These are phyloP conservation scores for Malthinus flaveolus DNA, from an alignment of 2,888 invertebrate genomes.

Conservation along the genomic window DNA sequence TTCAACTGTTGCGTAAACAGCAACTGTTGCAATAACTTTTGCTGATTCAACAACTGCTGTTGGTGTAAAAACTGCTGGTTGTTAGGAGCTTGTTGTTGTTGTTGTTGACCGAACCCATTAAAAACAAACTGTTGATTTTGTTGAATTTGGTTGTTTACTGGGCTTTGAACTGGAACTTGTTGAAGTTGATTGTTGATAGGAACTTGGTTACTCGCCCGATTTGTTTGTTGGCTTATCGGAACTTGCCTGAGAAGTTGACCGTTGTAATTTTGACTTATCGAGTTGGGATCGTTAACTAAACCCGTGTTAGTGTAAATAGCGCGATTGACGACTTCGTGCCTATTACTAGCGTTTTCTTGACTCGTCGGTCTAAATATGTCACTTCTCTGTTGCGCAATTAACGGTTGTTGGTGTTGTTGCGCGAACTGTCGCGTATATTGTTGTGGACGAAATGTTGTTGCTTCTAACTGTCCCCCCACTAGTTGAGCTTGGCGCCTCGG, in stretches of 20 bases:
- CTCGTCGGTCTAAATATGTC: constrained; percentile 21
- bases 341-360: constrained; percentile 17
- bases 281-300: background rate
- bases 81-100: constrained; percentile 36
- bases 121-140: background rate
- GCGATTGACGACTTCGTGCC: constrained; percentile 37
- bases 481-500: constrained; percentile 42
- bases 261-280: background rate
- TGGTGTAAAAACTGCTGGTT: constrained; percentile 36
- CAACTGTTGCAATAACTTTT: constrained; percentile 28
- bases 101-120: constrained; percentile 24
- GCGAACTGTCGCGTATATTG: constrained; percentile 35
- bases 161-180: background rate
- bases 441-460: constrained; percentile 54
- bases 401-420: constrained; percentile 28
- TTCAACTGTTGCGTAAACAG: background rate
- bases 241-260: too few species aligned
- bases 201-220: constrained; percentile 8
- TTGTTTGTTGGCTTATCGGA: background rate
- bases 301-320: constrained; percentile 29
- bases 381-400: constrained; percentile 30
- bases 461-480: constrained; percentile 51
- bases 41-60: constrained; percentile 36
- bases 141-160: constrained; percentile 7
- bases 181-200: background rate